phyloP scores from a whole-genome alignment of 1,140 invertebrate genomes.

The Macrobrachium nipponense region DNA sequence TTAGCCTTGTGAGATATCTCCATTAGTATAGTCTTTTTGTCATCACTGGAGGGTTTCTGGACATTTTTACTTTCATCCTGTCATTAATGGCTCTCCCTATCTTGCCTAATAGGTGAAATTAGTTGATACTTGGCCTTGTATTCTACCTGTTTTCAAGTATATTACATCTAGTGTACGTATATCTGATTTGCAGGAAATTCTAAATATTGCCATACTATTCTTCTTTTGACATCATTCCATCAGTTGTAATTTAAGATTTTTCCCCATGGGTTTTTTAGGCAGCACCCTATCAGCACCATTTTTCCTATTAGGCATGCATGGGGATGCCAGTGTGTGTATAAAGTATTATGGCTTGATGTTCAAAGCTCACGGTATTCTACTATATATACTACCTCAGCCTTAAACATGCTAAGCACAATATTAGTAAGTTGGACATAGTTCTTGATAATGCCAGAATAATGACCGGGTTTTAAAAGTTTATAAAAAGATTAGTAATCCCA shows the following conservation, averaged over 20 bases:
- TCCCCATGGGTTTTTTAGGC: too few relatives aligned
- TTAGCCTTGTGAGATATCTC: constrained; percentile 52
- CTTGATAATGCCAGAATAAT: constrained; percentile 56
- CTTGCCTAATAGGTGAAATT: constrained; percentile 51
- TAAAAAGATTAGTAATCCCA: constrained; percentile 55
- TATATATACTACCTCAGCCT: constrained; percentile 62
- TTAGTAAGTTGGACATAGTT: constrained; percentile 60
- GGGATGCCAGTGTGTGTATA: constrained; percentile 59
- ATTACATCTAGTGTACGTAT: neutral
- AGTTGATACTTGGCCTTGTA: constrained; percentile 34
- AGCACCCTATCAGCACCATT: constrained; percentile 16
- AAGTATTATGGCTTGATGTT: constrained; percentile 62
- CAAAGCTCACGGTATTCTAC: constrained; percentile 62
- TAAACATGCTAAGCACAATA: constrained; percentile 62
- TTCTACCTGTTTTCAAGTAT: constrained; percentile 23
- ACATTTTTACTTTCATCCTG: constrained; percentile 52
- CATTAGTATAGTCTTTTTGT: constrained; percentile 44
- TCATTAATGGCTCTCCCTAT: constrained; percentile 51
- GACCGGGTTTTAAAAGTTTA: constrained; percentile 55
- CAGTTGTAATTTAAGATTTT: too few relatives aligned
- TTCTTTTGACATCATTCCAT: constrained; percentile 36
- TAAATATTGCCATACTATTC: neutral
- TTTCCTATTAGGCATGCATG: constrained; percentile 50
- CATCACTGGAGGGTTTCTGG: constrained; percentile 57
- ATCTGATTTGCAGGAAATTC: neutral